Conservation (phyloP, 2,888 invertebrate genomes). For the Byasa hedistus region DNA sequence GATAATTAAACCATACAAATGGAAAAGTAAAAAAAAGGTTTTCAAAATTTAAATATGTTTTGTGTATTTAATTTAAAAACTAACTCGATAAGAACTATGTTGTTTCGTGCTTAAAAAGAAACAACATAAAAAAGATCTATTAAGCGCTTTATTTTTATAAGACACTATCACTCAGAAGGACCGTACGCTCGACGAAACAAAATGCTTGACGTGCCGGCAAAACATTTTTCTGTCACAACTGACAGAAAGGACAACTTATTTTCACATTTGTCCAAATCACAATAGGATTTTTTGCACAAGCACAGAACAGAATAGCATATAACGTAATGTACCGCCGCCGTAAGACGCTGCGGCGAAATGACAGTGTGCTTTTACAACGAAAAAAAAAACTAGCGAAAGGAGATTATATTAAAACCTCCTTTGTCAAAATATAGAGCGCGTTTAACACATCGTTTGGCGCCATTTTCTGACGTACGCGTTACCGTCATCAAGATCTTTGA, state of each 20-base stretch:
- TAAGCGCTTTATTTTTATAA: not conserved
- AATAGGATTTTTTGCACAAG: slow-evolving; percentile 17
- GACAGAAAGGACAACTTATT: slow-evolving; percentile 33
- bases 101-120: no score
- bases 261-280: slow-evolving; percentile 30
- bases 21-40: no score
- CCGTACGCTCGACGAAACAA: slow-evolving; percentile 16
- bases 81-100: no score
- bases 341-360: slow-evolving; percentile 41
- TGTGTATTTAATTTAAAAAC: no score
- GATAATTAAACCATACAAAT: no score
- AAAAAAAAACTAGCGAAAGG: slow-evolving; percentile 42
- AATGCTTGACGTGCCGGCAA: slow-evolving; percentile 29
- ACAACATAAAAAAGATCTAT: not conserved
- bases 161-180: slow-evolving; percentile 1
- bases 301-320: slow-evolving; percentile 28
- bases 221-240: slow-evolving; percentile 24
- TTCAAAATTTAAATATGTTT: no score
- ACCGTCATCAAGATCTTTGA: slow-evolving; percentile 18
- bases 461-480: slow-evolving; percentile 37
- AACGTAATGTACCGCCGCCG: slow-evolving; percentile 37
- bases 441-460: slow-evolving; percentile 69
- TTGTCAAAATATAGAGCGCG: slow-evolving; percentile 60
- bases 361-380: slow-evolving; percentile 40
- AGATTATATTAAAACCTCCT: slow-evolving; percentile 58